Evolutionary conservation across 1,140 invertebrate genomes (phyloP), one percentile per base, ranked within the genome.

Genomic region (Bombus consobrinus): DNA sequence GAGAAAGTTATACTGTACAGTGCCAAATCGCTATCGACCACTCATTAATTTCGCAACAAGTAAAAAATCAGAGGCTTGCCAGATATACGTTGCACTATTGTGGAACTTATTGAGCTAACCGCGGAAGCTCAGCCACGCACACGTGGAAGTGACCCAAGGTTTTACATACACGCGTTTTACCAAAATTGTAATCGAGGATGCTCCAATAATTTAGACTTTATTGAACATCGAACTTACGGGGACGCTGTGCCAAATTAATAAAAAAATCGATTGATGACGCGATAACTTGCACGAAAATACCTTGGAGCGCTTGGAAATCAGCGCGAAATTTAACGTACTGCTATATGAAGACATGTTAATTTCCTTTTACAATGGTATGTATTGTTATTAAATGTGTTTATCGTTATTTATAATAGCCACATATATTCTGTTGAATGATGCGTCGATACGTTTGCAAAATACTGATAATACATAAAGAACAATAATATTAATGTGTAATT

Each of bases 11-110:
- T 34, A 22, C n/a, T 3, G 9, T n/a, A 3, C 57, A 8, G 41
- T 84, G 86, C 75, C 73, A 77, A 84, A 84, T 84, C n/a, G 62
- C 72, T 47, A 76, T 80, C 82, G 76, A 64, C 77, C 76, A 37
- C 34, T 83, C 81, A 87, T 87, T 87, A 87, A 87, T 83, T 66
- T 83, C 66, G 81, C 81, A 87, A 83, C 73, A 77, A 87, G 78
- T 83, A 87, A 87, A 83, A 87, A 87, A 82, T 76, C 47, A 74
- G 39, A 18, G 18, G 43, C 43, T 41, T 12, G n/a, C 34, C 57
- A 39, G 47, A 62, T 74, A 41, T 71, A 76, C 18, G 73, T 68
- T 39, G 72, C 75, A 59, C 25, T 41, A 66, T 34, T 62, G 47
- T 34, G 22, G 39, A 81, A 85, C 64, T 57, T 81, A 81, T 72